Percentiles rank a stretch among this genome's conserved stretches.
These are phyloP conservation scores for Bambusicola thoracicus DNA, from an alignment of 2,113 vertebrate species.

Conservation along the genomic window DNA sequence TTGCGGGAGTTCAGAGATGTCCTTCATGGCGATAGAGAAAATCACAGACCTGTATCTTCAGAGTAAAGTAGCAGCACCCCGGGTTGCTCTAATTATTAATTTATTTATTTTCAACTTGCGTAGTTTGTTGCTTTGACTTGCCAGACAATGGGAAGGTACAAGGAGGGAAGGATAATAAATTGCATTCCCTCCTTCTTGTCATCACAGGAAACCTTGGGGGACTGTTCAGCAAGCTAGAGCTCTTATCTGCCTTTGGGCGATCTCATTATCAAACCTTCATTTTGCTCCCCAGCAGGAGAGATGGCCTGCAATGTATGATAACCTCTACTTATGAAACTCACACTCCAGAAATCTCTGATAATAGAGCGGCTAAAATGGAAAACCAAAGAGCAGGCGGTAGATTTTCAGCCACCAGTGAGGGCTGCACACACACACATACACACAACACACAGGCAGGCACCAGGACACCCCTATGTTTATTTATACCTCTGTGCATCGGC, in stretches of 20 bases:
- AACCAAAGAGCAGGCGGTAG: slow-evolving; percentile 57
- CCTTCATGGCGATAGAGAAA: background rate
- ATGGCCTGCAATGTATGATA: slow-evolving; percentile 78
- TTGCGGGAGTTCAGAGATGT: slow-evolving; percentile 28
- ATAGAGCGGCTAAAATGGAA: slow-evolving; percentile 70
- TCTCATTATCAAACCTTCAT: slow-evolving; percentile 75
- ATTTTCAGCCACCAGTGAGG: slow-evolving; percentile 44
- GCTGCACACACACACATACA: background rate
- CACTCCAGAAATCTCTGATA: slow-evolving; percentile 76
- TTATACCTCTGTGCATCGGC: background rate
- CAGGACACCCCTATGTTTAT: background rate
- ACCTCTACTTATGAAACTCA: slow-evolving; percentile 80
- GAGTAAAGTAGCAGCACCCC: background rate
- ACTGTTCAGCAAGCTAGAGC: slow-evolving; percentile 73
- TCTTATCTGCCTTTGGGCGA: slow-evolving; percentile 77
- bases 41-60: background rate
- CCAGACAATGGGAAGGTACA: slow-evolving; percentile 51
- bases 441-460: background rate
- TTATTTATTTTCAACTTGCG: slow-evolving; percentile 39
- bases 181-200: slow-evolving; percentile 68
- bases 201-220: slow-evolving; percentile 72
- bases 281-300: slow-evolving; percentile 77
- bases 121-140: slow-evolving; percentile 50
- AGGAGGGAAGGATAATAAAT: slow-evolving; percentile 72
- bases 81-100: slow-evolving; percentile 14